Percentiles rank a stretch among this genome's conserved stretches.
Conservation (phyloP, 1,140 invertebrate genomes). For the Cheumatopsyche charites region DNA sequence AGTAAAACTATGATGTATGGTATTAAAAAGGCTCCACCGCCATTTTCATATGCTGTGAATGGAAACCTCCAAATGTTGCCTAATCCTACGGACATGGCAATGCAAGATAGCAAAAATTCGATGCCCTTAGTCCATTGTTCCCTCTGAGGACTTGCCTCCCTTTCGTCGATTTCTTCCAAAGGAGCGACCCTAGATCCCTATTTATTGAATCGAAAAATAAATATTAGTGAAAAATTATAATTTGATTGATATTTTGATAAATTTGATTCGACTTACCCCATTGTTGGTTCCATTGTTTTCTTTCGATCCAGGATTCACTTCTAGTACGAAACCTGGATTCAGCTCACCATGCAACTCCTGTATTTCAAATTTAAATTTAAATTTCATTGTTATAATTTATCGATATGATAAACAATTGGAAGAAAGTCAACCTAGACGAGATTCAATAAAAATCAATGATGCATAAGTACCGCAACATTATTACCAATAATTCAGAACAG, state of each 20-base stretch:
- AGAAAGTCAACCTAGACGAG: too few relatives aligned
- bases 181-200: too few relatives aligned
- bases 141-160: slow-evolving; percentile 52
- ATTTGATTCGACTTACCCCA: not conserved
- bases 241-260: not conserved
- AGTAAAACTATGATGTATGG: slow-evolving; percentile 78
- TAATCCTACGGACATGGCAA: slow-evolving; percentile 83
- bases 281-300: slow-evolving; percentile 1
- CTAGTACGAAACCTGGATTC: slow-evolving; percentile 20
- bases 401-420: too few relatives aligned
- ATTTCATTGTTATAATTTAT: too few relatives aligned
- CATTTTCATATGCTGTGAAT: slow-evolving; percentile 77
- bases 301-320: slow-evolving; percentile 3
- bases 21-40: slow-evolving; percentile 78
- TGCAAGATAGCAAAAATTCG: slow-evolving; percentile 83
- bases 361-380: not conserved
- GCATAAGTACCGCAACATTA: not conserved
- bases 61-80: slow-evolving; percentile 88
- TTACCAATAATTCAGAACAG: slow-evolving; percentile 10
- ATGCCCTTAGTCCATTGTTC: slow-evolving; percentile 76
- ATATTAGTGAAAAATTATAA: not conserved
- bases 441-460: not conserved
- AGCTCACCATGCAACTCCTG: slow-evolving; percentile 20
- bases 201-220: slow-evolving; percentile 2
- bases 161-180: not conserved